Percentiles rank a stretch among this genome's conserved stretches.
Evolutionary conservation across 2,113 vertebrate genomes (phyloP).

Genomic region (Cisticola juncidis): DNA sequence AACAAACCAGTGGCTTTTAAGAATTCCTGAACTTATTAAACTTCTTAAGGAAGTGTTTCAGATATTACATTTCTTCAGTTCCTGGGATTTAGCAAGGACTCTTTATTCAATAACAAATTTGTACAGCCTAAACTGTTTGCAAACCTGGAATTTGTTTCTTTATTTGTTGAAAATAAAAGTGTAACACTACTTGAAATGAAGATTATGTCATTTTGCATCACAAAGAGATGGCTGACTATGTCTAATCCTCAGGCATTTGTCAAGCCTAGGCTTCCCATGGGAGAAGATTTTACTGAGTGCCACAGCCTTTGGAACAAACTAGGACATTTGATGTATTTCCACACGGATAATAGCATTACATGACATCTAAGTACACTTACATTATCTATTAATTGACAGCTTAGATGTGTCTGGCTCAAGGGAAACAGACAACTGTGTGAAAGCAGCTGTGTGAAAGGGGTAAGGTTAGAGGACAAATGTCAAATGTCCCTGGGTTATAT

Average conservation of each 20-base stretch:
- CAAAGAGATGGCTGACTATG: conserved; percentile 69
- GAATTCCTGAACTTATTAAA: not conserved
- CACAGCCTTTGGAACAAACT: conserved; percentile 64
- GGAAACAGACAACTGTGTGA: conserved; percentile 70
- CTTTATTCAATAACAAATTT: not conserved
- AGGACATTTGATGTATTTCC: conserved; percentile 71
- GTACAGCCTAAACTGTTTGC: not conserved
- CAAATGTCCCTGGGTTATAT: conserved; percentile 77
- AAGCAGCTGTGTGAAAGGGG: no score
- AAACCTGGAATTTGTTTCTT: conserved; percentile 14
- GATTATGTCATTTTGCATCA: conserved; percentile 79
- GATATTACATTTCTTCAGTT: not conserved
- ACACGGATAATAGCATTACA: conserved; percentile 63
- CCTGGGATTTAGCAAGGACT: not conserved
- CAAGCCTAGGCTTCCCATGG: conserved; percentile 43
- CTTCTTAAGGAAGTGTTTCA: not conserved
- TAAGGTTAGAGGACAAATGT: conserved; percentile 80
- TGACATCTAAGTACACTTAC: conserved; percentile 71
- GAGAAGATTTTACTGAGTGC: conserved; percentile 68
- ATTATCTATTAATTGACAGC: conserved; percentile 83
- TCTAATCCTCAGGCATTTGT: conserved; percentile 79
- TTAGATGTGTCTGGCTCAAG: conserved; percentile 72
- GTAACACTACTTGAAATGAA: conserved; percentile 71
- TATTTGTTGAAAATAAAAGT: conserved; percentile 20
- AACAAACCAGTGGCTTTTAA: not conserved